Base-by-base conservation (phyloP, 2,888 invertebrate species). In the Nomada ferruginata region DNA sequence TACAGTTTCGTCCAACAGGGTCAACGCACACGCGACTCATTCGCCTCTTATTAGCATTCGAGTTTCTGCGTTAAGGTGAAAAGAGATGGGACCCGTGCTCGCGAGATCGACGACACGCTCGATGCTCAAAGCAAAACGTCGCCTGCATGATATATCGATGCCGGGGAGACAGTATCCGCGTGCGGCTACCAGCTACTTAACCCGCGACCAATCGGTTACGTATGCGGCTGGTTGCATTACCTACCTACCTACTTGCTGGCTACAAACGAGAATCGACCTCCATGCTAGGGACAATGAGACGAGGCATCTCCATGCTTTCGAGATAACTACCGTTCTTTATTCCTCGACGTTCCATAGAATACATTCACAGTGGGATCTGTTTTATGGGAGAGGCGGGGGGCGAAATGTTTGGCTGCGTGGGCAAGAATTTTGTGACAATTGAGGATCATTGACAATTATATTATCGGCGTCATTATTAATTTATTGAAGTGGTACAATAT, bases 211-310 rank as follows among this genome's bases (percentile, higher is more conserved):
- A 79, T 76, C 83, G 83, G 76, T 76, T 84, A 77, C 66, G 76
- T 72, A 69, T 72, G 44, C 71, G 57, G 64, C 57, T 71, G 75
- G 71, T 82, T 82, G 83, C 76, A 73, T 80, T 84, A 83, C 77
- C 74, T 85, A 83, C 83, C 77, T 84, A 83, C 77, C 74, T 85
- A 83, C 83, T 77, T 83, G 66, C 65, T 23, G 44, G 57, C 60
- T 68, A 63, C 74, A 78, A 83, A 78, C 78, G 61, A 50, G 83
- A 59, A 71, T 55, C 77, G 84, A 83, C 83, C 83, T 80, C 80
- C 77, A 72, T 78, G 80, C 70, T 18, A 73, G 72, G 73, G 75
- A 85, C 84, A 83, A 85, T 85, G 73, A 84, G 69, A 71, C 81
- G 74, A 59, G 78, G 26, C 64, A 26, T 82, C 78, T 59, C 60